These are phyloP conservation scores for Drosophila melanosoma DNA, from an alignment of 2,888 invertebrate species.

Conservation along the genomic window DNA sequence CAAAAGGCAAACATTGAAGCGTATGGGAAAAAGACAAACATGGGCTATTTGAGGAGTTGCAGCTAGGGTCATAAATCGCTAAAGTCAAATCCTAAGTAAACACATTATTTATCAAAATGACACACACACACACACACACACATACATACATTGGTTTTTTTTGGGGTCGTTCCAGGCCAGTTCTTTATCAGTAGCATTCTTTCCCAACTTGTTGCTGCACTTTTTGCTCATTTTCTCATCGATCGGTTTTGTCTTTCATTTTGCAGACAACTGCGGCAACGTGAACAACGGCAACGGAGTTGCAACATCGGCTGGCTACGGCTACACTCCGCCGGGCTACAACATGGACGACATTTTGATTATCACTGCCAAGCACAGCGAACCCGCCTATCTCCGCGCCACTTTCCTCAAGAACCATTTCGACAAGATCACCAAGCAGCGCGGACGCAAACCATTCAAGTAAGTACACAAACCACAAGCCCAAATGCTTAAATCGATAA, in stretches of 20 bases:
- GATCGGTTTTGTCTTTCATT: conserved; percentile 59
- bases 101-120: conserved; percentile 77
- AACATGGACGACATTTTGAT: conserved; percentile 94
- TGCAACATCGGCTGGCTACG: conserved; percentile 50
- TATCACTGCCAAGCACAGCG: conserved; percentile 91
- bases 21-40: conserved; percentile 45
- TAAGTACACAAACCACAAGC: conserved; percentile 84
- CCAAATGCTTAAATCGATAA: neutral
- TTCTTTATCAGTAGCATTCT: conserved; percentile 67
- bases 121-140: conserved; percentile 26
- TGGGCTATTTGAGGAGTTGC: conserved; percentile 60
- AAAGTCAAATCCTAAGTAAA: conserved; percentile 81
- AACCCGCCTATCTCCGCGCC: conserved; percentile 92
- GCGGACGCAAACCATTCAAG: conserved; percentile 93
- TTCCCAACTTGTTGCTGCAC: conserved; percentile 32
- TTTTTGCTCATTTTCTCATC: conserved; percentile 46
- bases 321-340: conserved; percentile 67
- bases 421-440: conserved; percentile 93
- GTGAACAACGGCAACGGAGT: conserved; percentile 79
- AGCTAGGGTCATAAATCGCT: conserved; percentile 71
- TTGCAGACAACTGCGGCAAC: conserved; percentile 84
- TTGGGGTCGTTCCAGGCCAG: conserved; percentile 67
- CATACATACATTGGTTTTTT: conserved; percentile 12
- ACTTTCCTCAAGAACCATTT: conserved; percentile 93
- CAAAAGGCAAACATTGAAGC: conserved; percentile 42